Base-by-base conservation (phyloP, 2,113 vertebrate species). In the Anarhynchus alexandrinus region DNA sequence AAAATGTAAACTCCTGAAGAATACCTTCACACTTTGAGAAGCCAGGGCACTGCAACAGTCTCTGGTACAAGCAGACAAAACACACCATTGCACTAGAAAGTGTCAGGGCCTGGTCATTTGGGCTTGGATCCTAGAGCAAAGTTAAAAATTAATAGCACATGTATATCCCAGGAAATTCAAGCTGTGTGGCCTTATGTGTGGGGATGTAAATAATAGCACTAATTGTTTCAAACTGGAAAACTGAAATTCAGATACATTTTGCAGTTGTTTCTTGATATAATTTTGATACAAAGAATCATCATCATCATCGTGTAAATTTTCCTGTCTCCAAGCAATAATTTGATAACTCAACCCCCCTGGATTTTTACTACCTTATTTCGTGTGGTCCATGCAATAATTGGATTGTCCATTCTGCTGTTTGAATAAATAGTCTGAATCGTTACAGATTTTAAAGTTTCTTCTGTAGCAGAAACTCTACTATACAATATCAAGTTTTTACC, bases 1-100 rank as follows among this genome's bases (percentile, higher is more conserved):
- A 90, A 94, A 88, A 67, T 30, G 11, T 82, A 96, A 91, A 84
- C 59, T 95, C 51, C 61, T 96, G 96, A 93, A 96, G 94, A 97
- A 96, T 82, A 74, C 59, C 55, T 97, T 72, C 84, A 14, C 40
- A 55, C 61, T 87, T 82, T 55, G 45, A 82, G 45, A 79, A 65
- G 40, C 43, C 57, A 23, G 76, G 81, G 36, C 80, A 64, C 70
- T 90, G 77, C 32, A 86, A 51, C 34, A 69, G 22, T 64, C 30
- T 27, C 40, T 91, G 30, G 14, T 85, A 57, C 36, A 58, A 87
- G 30, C 2, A 10, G 62, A 43, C n/a, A 61, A 52, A 95, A 79
- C 36, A 43, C 61, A 69, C 57, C 43, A 64, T 91, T 93, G 42
- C 3, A 0, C 78, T 87, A 58, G 74, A 96, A 97, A 88, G 36